Evolutionary conservation across 2,888 invertebrate genomes (phyloP).

Genomic region (Phoronis australis): DNA sequence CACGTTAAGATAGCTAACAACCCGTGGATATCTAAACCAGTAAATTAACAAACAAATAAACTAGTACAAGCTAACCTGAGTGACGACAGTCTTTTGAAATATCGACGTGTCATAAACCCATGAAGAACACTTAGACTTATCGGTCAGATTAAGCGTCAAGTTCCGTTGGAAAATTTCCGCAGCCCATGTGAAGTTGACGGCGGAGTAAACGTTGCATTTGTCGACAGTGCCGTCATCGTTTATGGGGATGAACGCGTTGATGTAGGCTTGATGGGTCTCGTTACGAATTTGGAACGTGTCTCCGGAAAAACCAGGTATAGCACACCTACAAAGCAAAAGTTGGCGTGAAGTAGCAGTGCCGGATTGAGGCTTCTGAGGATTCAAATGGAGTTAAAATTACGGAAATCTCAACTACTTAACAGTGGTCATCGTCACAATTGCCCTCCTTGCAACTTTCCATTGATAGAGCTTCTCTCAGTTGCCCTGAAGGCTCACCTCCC

Average conservation of each 20-base stretch:
- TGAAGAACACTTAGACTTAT: not conserved
- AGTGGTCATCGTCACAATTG: too few species aligned
- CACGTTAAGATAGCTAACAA: too few species aligned
- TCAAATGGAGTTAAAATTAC: too few species aligned
- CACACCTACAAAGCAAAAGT: not conserved
- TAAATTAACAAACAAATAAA: not conserved
- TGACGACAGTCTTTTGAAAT: not conserved
- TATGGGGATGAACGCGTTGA: not conserved
- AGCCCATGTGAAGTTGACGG: not conserved
- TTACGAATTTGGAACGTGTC: not conserved
- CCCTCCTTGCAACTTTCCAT: too few species aligned
- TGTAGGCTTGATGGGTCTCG: not conserved
- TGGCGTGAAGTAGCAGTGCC: too few species aligned
- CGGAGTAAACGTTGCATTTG: not conserved
- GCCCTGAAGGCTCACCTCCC: too few species aligned
- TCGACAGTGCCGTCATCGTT: not conserved
- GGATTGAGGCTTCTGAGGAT: too few species aligned
- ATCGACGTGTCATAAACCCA: constrained; percentile 2
- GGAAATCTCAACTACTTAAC: too few species aligned
- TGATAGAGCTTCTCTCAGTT: too few species aligned
- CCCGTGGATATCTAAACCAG: too few species aligned
- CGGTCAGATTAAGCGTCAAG: not conserved
- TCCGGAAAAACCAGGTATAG: not conserved
- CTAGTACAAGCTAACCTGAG: constrained; percentile 1
- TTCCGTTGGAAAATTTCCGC: too few species aligned